Evolutionary conservation across 2,888 invertebrate genomes (phyloP).

Genomic region (Fissipunctia ypsillon): DNA sequence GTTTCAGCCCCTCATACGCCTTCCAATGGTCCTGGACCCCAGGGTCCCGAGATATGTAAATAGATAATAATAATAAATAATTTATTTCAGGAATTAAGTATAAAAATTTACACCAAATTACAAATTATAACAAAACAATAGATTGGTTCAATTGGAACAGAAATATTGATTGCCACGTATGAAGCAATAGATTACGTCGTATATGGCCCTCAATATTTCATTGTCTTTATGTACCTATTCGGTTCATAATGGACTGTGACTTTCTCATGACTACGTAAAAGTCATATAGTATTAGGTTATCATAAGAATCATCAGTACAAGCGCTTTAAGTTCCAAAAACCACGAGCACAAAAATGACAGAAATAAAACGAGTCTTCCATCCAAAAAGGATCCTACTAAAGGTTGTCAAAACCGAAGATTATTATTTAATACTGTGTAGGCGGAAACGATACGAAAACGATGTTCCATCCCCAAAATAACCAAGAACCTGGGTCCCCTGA

Average conservation of each 20-base stretch:
- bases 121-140: background rate
- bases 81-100: background rate
- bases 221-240: background rate
- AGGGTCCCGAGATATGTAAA: too few relatives aligned
- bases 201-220: background rate
- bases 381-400: background rate
- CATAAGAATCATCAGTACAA: background rate
- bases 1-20: too few relatives aligned
- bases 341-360: background rate
- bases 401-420: background rate
- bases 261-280: background rate
- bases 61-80: too few relatives aligned
- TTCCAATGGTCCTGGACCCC: too few relatives aligned
- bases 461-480: slow-evolving; percentile 18
- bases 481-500: background rate
- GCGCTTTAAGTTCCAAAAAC: background rate
- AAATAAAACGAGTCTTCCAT: background rate
- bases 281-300: background rate
- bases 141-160: background rate
- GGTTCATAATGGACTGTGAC: background rate
- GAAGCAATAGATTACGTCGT: background rate
- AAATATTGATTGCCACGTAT: background rate
- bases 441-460: background rate
- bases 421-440: slow-evolving; percentile 9
- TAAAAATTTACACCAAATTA: background rate